These are phyloP conservation scores for Phyto melanocephala DNA, from an alignment of 2,888 invertebrate genomes.

Conservation along the genomic window DNA sequence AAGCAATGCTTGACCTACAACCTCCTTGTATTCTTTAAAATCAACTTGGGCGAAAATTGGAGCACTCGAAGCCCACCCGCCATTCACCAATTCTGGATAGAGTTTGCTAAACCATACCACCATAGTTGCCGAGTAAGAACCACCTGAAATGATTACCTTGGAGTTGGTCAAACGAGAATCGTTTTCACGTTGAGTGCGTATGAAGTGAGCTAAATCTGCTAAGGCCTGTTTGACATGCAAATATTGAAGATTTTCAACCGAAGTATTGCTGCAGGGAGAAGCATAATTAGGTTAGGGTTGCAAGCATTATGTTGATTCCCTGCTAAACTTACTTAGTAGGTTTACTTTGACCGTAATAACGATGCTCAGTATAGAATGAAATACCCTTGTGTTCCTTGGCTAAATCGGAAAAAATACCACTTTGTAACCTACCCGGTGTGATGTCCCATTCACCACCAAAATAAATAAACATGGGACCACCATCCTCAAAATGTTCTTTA, in stretches of 20 bases:
- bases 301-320: no score
- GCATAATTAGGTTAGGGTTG: not conserved
- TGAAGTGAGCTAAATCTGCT: conserved; percentile 84
- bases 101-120: conserved; percentile 83
- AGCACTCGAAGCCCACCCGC: conserved; percentile 83
- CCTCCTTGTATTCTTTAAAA: conserved; percentile 79
- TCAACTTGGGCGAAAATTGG: conserved; percentile 83
- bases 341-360: conserved; percentile 87
- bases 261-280: conserved; percentile 77
- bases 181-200: conserved; percentile 78
- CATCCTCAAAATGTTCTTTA: conserved; percentile 77
- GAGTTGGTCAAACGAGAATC: conserved; percentile 75
- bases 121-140: conserved; percentile 85
- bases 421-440: conserved; percentile 80
- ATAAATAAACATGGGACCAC: conserved; percentile 83
- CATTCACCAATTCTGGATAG: conserved; percentile 82
- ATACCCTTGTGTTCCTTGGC: conserved; percentile 82
- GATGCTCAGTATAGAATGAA: conserved; percentile 88
- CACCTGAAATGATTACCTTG: conserved; percentile 81
- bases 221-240: conserved; percentile 83
- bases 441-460: conserved; percentile 87
- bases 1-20: conserved; percentile 72
- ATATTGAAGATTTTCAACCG: conserved; percentile 81
- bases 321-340: conserved; percentile 85
- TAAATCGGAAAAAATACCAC: conserved; percentile 83